These are phyloP conservation scores for Passer montanus DNA, from an alignment of 2,113 vertebrate genomes.

Conservation along the genomic window DNA sequence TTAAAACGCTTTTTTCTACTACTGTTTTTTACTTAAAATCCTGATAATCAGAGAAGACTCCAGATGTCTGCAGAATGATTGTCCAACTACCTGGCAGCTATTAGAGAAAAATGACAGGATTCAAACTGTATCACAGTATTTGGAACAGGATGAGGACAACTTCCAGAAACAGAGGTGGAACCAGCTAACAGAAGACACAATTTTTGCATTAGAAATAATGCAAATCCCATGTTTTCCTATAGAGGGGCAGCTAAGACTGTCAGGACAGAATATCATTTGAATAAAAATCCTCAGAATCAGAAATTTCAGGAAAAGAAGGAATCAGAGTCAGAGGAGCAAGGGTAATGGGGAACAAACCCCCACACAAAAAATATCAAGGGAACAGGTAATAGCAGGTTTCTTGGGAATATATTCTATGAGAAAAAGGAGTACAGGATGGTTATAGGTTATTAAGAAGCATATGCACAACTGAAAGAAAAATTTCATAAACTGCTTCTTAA, in stretches of 20 bases:
- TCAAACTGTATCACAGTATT: background rate
- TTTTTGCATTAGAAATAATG: background rate
- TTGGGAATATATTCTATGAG: background rate
- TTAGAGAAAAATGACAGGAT: background rate
- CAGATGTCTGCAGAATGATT: background rate
- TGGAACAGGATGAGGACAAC: background rate
- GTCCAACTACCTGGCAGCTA: background rate
- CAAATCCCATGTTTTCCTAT: background rate
- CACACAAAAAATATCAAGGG: background rate
- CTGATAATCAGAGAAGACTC: background rate
- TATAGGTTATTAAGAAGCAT: background rate
- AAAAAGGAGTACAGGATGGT: background rate
- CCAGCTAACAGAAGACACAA: background rate
- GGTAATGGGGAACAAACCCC: background rate
- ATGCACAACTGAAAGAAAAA: background rate
- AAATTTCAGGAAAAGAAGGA: background rate
- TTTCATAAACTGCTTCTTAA: background rate
- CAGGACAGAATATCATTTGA: background rate
- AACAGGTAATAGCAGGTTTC: background rate
- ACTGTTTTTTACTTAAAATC: background rate
- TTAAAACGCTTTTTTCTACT: background rate
- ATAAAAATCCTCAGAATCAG: background rate
- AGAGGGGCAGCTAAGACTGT: background rate
- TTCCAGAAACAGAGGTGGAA: background rate
- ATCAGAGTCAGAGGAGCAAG: background rate